phyloP scores from a whole-genome alignment of 1,140 invertebrate species.

The Riptortus pedestris region DNA sequence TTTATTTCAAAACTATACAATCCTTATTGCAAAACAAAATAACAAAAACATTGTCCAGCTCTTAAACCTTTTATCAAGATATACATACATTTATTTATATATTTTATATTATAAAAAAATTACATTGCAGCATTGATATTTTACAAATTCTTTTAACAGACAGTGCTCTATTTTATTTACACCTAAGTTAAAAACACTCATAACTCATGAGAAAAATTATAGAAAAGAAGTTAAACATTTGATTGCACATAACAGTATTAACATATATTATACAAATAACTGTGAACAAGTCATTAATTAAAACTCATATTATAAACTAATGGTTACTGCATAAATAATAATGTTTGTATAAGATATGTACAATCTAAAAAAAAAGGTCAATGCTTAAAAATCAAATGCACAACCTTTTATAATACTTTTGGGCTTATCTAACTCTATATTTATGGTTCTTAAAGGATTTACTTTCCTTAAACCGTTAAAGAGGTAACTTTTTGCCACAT shows the following conservation, averaged over 20 bases:
- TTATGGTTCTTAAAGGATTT: not conserved
- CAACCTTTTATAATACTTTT: conserved; percentile 12
- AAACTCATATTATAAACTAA: too few species aligned
- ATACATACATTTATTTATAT: not conserved
- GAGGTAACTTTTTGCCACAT: conserved; percentile 3
- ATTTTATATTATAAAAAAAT: not conserved
- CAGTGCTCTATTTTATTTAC: not conserved
- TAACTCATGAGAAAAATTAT: too few species aligned
- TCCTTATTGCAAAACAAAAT: too few species aligned
- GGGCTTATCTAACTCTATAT: conserved; percentile 1
- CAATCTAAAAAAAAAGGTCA: not conserved
- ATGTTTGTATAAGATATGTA: conserved; percentile 10
- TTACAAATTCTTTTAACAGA: not conserved
- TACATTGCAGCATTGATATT: not conserved
- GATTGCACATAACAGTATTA: too few species aligned
- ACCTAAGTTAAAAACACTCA: too few species aligned
- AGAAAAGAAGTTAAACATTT: too few species aligned
- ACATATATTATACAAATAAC: too few species aligned
- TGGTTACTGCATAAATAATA: too few species aligned
- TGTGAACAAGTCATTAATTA: too few species aligned
- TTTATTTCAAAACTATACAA: too few species aligned
- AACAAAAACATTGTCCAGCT: too few species aligned
- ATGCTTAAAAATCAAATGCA: not conserved
- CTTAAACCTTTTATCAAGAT: not conserved
- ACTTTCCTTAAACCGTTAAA: not conserved